Evolutionary conservation across 2,113 vertebrate species (phyloP).

Genomic region (Tympanuchus pallidicinctus): DNA sequence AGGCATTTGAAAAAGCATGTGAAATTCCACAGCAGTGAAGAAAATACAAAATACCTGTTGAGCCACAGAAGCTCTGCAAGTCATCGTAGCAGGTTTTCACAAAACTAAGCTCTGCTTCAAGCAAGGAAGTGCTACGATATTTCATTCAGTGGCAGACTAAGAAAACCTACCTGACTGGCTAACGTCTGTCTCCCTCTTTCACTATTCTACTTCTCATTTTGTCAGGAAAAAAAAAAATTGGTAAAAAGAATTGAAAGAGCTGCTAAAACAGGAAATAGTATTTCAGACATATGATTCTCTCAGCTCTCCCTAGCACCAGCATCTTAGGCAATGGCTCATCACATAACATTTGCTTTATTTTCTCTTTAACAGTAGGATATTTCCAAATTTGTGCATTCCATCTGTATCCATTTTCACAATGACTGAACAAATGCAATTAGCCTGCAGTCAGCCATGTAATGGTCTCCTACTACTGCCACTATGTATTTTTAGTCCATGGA

Average conservation of each 20-base stretch:
- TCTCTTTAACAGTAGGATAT: conserved; percentile 70
- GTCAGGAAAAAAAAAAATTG: neutral
- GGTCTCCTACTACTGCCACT: conserved; percentile 71
- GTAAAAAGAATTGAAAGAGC: conserved; percentile 73
- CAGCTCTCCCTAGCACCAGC: conserved; percentile 41
- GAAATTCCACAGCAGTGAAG: neutral
- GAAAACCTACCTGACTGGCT: neutral
- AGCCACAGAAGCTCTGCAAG: neutral
- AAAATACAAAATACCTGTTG: neutral
- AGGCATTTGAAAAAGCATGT: neutral
- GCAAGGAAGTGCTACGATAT: neutral
- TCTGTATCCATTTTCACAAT: conserved; percentile 80
- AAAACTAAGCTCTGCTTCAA: neutral
- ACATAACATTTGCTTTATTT: conserved; percentile 70
- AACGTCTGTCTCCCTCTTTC: neutral
- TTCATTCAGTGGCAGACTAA: neutral
- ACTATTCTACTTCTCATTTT: neutral
- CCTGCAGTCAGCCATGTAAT: conserved; percentile 81
- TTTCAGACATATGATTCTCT: conserved; percentile 57
- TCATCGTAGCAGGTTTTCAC: neutral
- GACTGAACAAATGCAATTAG: conserved; percentile 83
- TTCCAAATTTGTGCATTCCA: conserved; percentile 67
- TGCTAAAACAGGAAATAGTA: conserved; percentile 70
- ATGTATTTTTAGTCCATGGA: conserved; percentile 57
- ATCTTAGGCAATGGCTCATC: conserved; percentile 47